phyloP scores from a whole-genome alignment of 2,797 vertebrate species.

The Triplophysa bombifrons region DNA sequence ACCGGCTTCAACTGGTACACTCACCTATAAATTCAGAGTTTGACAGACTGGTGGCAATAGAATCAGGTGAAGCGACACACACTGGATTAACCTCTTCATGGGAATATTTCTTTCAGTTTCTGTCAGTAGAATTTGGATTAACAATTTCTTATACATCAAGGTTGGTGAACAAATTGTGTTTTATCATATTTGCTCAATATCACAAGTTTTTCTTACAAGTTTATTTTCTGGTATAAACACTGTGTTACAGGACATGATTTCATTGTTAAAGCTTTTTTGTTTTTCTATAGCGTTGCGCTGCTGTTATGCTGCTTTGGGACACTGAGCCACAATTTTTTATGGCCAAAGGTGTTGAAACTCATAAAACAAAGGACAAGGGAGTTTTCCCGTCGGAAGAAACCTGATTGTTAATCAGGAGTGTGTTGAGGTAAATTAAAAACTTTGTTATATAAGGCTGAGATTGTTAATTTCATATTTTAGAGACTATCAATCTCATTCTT shows the following conservation, averaged over 20 bases:
- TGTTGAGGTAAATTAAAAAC: slow-evolving; percentile 4
- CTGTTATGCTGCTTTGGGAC: slow-evolving; percentile 63
- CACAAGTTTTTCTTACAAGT: background rate
- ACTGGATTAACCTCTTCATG: slow-evolving; percentile 23
- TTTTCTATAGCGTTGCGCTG: slow-evolving; percentile 54
- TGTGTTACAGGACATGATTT: background rate
- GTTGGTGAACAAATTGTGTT: slow-evolving; percentile 6
- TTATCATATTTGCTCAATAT: background rate
- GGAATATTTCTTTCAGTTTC: slow-evolving; percentile 4
- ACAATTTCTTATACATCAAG: slow-evolving; percentile 13
- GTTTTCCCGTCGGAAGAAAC: slow-evolving; percentile 63
- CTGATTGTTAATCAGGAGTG: slow-evolving; percentile 46
- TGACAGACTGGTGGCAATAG: slow-evolving; percentile 13
- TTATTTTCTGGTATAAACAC: background rate
- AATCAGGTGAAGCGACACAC: slow-evolving; percentile 18
- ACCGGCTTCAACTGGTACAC: slow-evolving; percentile 54
- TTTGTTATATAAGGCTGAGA: background rate
- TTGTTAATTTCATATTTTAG: background rate
- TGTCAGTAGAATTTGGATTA: slow-evolving; percentile 15
- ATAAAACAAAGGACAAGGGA: slow-evolving; percentile 50
- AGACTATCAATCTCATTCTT: background rate
- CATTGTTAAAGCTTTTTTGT: slow-evolving; percentile 10
- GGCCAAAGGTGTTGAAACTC: slow-evolving; percentile 54
- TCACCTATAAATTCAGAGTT: slow-evolving; percentile 69
- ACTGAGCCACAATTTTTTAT: slow-evolving; percentile 61